phyloP scores from a whole-genome alignment of 1,140 invertebrate species.

The Monomorium pharaonis region DNA sequence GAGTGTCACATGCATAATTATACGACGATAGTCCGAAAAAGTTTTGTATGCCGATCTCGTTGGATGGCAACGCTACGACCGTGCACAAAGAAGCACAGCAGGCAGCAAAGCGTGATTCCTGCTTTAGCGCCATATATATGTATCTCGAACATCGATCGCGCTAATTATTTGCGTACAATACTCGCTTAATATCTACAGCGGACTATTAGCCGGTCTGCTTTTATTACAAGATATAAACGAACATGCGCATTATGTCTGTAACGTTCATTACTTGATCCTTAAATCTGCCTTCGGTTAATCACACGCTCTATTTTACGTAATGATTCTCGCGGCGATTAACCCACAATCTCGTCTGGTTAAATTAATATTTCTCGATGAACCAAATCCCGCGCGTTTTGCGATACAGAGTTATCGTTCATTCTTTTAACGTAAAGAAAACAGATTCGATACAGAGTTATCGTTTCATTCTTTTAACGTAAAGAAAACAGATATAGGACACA shows the following conservation, averaged over 20 bases:
- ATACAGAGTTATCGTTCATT: background rate
- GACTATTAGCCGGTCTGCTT: background rate
- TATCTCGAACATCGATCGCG: background rate
- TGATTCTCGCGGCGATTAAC: background rate
- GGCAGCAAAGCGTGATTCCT: background rate
- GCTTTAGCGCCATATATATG: background rate
- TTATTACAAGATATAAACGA: conserved; percentile 2
- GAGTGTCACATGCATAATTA: conserved; percentile 25
- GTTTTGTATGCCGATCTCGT: background rate
- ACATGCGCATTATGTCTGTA: background rate
- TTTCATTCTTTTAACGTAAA: background rate
- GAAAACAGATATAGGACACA: background rate
- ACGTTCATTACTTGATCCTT: conserved; percentile 28
- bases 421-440: too few species aligned
- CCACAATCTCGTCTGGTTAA: background rate
- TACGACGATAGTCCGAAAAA: conserved; percentile 5
- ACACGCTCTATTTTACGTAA: background rate
- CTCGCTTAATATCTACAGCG: conserved; percentile 15
- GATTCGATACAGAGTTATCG: background rate
- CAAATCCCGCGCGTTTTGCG: background rate
- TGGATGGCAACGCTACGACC: background rate
- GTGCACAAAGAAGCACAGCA: background rate
- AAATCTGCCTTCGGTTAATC: background rate
- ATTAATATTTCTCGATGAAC: background rate
- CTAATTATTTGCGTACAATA: conserved; percentile 40